Evolutionary conservation across 2,113 vertebrate species (phyloP), one percentile per base, ranked within the genome.

Genomic region (Cololabis saira): DNA sequence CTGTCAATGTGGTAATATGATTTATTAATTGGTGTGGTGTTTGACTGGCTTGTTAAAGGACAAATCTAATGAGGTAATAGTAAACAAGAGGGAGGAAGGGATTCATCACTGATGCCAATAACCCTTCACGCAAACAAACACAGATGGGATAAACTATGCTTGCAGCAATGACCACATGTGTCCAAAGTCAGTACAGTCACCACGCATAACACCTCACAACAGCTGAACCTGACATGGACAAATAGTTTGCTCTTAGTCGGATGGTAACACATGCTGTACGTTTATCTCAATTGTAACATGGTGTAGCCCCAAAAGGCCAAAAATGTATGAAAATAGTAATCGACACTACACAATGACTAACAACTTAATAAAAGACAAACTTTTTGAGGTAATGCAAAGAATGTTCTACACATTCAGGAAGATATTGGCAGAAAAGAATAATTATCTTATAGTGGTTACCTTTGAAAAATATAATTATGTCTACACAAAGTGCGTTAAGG

Each of bases 31-130:
- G 83, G 56, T 57, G 69, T 50, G 22, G 44, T 67, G 43, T 83
- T 76, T 87, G 76, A 87, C 82, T 84, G 80, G 67, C 78, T 77
- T 61, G 64, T 80, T 80, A 82, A 82, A 83, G 66, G 77, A 86
- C 83, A 80, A 74, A 84, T 80, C 72, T 82, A 77, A 86, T 85
- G 79, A 82, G 74, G 57, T 37, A 47, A 60, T 71, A 58, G 69
- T 60, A 68, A 51, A 74, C 59, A 64, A 77, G 66, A 72, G 57
- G 33, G 30, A 51, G 14, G 68, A 71, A 64, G 45, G 53, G 47
- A 72, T 74, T 67, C 64, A 63, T 82, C 62, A 22, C 52, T 15
- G 27, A 61, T 12, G 44, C 17, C 62, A 62, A 62, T 84, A 65
- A 74, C 14, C 17, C 14, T 40, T 21, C 42, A 42, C 17, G 65